Conservation (phyloP, 2,888 invertebrate genomes). For the Agonum fuliginosum region DNA sequence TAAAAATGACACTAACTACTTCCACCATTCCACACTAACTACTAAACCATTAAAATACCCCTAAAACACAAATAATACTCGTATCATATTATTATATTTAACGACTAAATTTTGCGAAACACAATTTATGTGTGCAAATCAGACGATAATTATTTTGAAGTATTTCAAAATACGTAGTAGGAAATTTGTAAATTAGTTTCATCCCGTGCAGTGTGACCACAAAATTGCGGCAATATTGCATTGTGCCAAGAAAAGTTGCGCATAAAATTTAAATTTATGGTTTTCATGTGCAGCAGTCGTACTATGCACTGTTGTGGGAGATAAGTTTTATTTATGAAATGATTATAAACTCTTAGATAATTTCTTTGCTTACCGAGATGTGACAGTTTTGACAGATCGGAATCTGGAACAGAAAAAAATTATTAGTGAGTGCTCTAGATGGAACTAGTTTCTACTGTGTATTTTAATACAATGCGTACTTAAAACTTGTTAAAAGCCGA, state of each 20-base stretch:
- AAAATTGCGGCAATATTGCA: neutral
- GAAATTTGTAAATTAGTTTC: neutral
- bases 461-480: slow-evolving; percentile 24
- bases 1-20: too few relatives aligned
- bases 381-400: slow-evolving; percentile 78
- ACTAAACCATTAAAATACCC: too few relatives aligned
- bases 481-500: neutral
- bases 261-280: slow-evolving; percentile 7
- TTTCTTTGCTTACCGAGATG: slow-evolving; percentile 81
- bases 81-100: too few relatives aligned
- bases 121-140: neutral
- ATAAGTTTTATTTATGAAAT: too few relatives aligned
- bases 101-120: too few relatives aligned
- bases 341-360: too few relatives aligned
- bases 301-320: too few relatives aligned
- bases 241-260: slow-evolving; percentile 22
- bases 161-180: neutral
- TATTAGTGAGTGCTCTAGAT: neutral
- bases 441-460: neutral
- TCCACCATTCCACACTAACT: too few relatives aligned
- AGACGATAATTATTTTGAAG: neutral
- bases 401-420: slow-evolving; percentile 75
- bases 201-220: neutral
- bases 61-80: too few relatives aligned
- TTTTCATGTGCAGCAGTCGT: neutral